Evolutionary conservation across 2,888 invertebrate genomes (phyloP).

Genomic region (Ophion ventricosus): DNA sequence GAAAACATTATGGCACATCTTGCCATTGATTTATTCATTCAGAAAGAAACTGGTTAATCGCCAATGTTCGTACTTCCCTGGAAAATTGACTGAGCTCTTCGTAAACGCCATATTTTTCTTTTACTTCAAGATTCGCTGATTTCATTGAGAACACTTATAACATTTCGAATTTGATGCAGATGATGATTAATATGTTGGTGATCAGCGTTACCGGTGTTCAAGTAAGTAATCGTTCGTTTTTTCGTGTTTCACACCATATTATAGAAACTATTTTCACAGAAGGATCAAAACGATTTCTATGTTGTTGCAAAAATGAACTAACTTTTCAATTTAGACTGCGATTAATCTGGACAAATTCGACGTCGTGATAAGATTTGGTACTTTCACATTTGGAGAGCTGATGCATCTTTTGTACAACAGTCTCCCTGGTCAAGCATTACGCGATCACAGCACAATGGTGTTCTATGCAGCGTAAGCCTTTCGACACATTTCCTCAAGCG

Average conservation of each 20-base stretch:
- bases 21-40: no score
- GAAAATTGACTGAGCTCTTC: neutral
- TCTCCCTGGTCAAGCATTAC: slow-evolving; percentile 53
- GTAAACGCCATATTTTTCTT: slow-evolving; percentile 11
- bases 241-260: neutral
- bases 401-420: slow-evolving; percentile 52
- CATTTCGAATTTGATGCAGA: slow-evolving; percentile 52
- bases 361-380: slow-evolving; percentile 44
- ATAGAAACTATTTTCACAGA: neutral
- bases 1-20: no score
- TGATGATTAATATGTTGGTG: slow-evolving; percentile 52
- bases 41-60: no score
- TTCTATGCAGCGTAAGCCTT: slow-evolving; percentile 53
- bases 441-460: slow-evolving; percentile 46
- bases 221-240: slow-evolving; percentile 31
- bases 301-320: neutral
- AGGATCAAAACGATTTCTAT: neutral
- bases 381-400: slow-evolving; percentile 51
- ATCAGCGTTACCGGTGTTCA: slow-evolving; percentile 59
- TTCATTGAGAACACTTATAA: slow-evolving; percentile 55
- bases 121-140: slow-evolving; percentile 50
- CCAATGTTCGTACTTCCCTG: no score
- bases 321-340: slow-evolving; percentile 32
- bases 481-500: neutral
- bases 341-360: slow-evolving; percentile 51